A percentile compares a stretch with the other conserved stretches of the same genome.
phyloP scores from a whole-genome alignment of 2,888 invertebrate genomes.

The Callosobruchus maculatus region DNA sequence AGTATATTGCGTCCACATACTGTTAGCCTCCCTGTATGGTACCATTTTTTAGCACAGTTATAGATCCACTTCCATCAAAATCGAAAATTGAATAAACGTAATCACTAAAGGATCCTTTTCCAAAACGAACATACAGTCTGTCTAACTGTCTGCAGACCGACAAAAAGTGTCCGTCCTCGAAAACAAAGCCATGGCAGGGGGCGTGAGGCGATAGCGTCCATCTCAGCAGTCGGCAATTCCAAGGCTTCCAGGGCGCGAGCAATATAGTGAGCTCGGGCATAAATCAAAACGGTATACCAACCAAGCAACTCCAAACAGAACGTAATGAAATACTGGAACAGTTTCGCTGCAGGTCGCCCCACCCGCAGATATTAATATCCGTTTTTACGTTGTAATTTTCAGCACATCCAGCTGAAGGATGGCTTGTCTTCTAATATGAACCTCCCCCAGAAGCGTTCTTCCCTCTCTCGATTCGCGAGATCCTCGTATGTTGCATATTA shows the following conservation, averaged over 20 bases:
- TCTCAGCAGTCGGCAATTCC: constrained; percentile 2
- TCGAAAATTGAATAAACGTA: no score
- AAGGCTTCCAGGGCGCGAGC: constrained; percentile 9
- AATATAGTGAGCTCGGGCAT: constrained; percentile 16
- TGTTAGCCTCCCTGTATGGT: no score
- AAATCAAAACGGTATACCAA: constrained; percentile 21
- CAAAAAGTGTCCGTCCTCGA: not conserved
- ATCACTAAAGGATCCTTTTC: no score
- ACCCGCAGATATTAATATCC: constrained; percentile 30
- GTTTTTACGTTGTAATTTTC: constrained; percentile 27
- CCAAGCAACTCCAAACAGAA: constrained; percentile 27
- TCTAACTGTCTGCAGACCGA: not conserved
- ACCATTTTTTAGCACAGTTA: no score
- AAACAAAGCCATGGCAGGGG: not conserved
- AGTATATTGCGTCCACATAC: no score
- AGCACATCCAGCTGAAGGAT: constrained; percentile 3
- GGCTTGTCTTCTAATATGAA: not conserved
- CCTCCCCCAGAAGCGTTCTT: not conserved
- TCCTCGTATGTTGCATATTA: no score
- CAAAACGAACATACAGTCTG: no score
- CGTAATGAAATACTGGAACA: constrained; percentile 19
- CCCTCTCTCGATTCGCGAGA: no score
- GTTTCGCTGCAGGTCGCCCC: constrained; percentile 19
- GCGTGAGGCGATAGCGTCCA: constrained; percentile 6
- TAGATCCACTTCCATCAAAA: no score